phyloP scores from a whole-genome alignment of 2,888 invertebrate genomes.

The Eupithecia subfuscata region DNA sequence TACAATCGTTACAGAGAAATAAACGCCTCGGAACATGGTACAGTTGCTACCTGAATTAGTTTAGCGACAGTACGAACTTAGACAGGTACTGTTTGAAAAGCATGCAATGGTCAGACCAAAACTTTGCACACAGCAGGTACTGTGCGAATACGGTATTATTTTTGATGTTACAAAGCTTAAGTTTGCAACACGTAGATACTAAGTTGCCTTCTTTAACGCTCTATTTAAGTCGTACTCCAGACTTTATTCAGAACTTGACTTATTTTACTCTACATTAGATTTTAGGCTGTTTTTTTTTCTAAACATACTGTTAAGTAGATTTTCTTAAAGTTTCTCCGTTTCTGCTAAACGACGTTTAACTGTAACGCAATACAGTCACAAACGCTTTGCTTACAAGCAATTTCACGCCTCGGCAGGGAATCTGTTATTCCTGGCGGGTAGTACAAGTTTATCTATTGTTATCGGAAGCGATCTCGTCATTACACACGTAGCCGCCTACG shows the following conservation, averaged over 20 bases:
- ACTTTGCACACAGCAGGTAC: not conserved
- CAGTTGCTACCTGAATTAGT: conserved; percentile 12
- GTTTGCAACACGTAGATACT: not conserved
- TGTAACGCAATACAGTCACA: not conserved
- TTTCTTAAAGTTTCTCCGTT: not conserved
- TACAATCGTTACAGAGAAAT: conserved; percentile 40
- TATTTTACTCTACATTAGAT: not conserved
- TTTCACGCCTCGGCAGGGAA: conserved; percentile 54
- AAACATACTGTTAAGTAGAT: no score
- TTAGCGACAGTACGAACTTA: not conserved
- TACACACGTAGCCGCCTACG: conserved; percentile 75
- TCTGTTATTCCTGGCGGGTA: conserved; percentile 67
- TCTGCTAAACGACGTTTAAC: conserved; percentile 2
- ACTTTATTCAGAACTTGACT: not conserved
- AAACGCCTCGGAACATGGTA: conserved; percentile 30
- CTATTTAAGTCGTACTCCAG: no score
- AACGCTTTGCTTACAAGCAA: conserved; percentile 18
- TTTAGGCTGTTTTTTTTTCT: no score
- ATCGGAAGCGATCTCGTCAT: conserved; percentile 74
- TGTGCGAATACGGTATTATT: not conserved
- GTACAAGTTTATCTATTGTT: conserved; percentile 73
- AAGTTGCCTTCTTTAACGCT: not conserved
- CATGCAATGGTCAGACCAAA: not conserved
- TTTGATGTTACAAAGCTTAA: not conserved
- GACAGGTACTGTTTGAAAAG: not conserved